Conservation (phyloP, 2,888 invertebrate genomes). For the Pachycephus smyrnensis region DNA sequence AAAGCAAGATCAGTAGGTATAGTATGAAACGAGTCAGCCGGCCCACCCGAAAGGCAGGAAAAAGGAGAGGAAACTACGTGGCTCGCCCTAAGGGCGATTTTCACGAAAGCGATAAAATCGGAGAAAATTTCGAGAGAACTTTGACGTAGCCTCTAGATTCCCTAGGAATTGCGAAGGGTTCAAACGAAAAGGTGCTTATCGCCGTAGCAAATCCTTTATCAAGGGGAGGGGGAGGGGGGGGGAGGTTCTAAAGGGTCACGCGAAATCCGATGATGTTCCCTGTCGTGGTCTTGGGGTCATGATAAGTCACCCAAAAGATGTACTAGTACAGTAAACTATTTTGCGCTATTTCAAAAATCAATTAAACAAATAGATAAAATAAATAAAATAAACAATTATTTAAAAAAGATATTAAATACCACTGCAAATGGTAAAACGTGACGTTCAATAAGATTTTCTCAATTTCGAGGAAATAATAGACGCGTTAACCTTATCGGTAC, state of each 20-base stretch:
- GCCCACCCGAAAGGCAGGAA: neutral
- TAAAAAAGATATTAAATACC: neutral
- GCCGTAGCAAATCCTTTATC: neutral
- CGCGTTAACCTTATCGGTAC: neutral
- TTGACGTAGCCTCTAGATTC: neutral
- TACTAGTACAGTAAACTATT: neutral
- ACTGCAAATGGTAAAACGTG: neutral
- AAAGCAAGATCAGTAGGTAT: neutral
- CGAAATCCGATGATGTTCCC: neutral
- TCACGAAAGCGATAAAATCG: neutral
- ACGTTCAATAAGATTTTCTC: neutral
- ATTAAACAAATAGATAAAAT: no score
- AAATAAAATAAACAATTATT: neutral
- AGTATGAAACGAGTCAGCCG: neutral
- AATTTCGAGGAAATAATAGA: neutral
- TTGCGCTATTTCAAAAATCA: neutral
- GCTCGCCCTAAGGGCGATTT: neutral
- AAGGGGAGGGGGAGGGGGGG: no score
- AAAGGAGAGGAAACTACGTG: no score
- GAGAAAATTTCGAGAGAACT: neutral
- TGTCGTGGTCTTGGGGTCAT: neutral
- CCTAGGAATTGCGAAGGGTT: neutral
- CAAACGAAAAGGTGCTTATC: neutral
- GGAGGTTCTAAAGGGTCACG: neutral
- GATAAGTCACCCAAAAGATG: neutral